Evolutionary conservation across 2,113 vertebrate species (phyloP), one percentile per base, ranked within the genome.

Genomic region (Xenopus tropicalis): DNA sequence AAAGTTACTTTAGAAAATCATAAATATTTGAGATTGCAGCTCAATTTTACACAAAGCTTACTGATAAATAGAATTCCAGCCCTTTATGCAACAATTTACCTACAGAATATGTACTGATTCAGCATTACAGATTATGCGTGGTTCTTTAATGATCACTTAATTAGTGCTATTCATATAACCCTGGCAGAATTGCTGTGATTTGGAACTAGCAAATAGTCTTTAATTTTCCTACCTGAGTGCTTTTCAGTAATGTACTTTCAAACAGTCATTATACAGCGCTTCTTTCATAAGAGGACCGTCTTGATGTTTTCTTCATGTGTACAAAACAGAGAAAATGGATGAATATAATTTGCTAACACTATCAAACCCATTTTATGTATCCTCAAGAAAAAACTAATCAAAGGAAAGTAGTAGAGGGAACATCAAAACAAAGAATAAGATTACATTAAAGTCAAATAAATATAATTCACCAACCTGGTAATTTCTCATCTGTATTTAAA

Each of bases 1-100:
- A 80, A 83, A 88, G 87, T 85, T 87, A 86, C 84, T 87, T 77
- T 85, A 83, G 82, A 87, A 83, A 83, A 82, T 51, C 56, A 61
- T 74, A 57, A 69, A 69, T 75, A 62, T 69, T 69, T 75, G 23
- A 75, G 16, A 48, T 37, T 37, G 29, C 29, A 37, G 29, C 29
- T 9, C 46, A 48, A 52, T 61, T 68, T 24, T 74, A 74, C 29
- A 37, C 57, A 69, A 14, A 17, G 16, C 57, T 42, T 75, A 42
- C 44, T 23, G 57, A 48, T 24, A 54, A 74, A 42, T 69, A 56
- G 20, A 63, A 44, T 48, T 48, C 14, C 37, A 65, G 10, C n/a
- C 19, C 29, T 16, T 65, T 65, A 43, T 20, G n/a, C 14, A 65
- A 65, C 11, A 65, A 44, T 65, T 44, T 44, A 25, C 25, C 61